phyloP scores from a whole-genome alignment of 1,140 invertebrate species.

The Sesamia nonagrioides region DNA sequence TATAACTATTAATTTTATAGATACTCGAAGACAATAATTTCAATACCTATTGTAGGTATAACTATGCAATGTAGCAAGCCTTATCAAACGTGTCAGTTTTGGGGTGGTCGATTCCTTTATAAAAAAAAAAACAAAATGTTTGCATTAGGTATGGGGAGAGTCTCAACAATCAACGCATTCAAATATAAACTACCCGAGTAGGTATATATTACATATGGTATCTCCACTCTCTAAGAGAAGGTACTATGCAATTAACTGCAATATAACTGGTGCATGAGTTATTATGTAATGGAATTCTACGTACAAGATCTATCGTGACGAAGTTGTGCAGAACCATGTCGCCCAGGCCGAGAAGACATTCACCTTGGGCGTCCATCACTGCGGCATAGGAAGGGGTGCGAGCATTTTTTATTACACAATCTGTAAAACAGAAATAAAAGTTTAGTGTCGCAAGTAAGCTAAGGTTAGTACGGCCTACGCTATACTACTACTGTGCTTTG shows the following conservation, averaged over 20 bases:
- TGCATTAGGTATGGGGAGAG: not conserved
- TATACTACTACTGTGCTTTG: not conserved
- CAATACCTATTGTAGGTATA: not conserved
- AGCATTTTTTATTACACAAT: constrained; percentile 73
- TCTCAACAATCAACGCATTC: no score
- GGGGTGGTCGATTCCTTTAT: not conserved
- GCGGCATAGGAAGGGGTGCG: constrained; percentile 92
- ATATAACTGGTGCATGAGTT: not conserved
- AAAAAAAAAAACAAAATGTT: not conserved
- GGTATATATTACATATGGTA: no score
- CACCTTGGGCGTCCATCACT: constrained; percentile 91
- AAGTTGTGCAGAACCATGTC: constrained; percentile 94
- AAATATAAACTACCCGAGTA: not conserved
- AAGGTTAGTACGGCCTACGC: not conserved
- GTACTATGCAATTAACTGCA: no score
- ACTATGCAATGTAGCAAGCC: not conserved
- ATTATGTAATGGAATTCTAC: constrained; percentile 46
- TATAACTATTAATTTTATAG: not conserved
- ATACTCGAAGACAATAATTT: not conserved
- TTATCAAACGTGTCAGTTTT: not conserved
- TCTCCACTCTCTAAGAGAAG: no score
- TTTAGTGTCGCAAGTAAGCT: not conserved
- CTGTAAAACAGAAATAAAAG: constrained; percentile 54
- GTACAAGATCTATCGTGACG: constrained; percentile 90
- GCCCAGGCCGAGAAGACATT: constrained; percentile 93